These are phyloP conservation scores for Danio kyathit DNA, from an alignment of 2,797 vertebrate genomes.

Conservation along the genomic window DNA sequence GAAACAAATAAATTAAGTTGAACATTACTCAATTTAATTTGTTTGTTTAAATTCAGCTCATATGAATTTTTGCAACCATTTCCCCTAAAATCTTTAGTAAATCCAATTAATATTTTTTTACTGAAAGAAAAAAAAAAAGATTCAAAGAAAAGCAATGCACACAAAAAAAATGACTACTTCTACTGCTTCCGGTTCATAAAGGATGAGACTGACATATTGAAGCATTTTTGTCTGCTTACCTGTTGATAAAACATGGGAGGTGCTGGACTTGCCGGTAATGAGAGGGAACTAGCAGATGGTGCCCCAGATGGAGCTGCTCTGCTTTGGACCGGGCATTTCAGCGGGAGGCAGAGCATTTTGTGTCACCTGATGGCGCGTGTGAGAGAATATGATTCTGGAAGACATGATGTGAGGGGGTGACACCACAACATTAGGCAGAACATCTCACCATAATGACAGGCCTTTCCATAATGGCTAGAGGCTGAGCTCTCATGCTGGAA, in stretches of 20 bases:
- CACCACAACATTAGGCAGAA: conserved; percentile 16
- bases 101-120: too few species aligned
- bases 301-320: conserved; percentile 29
- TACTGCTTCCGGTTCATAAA: not conserved
- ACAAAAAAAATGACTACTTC: not conserved
- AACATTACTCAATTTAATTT: too few species aligned
- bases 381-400: conserved; percentile 18
- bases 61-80: too few species aligned
- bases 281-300: conserved; percentile 37
- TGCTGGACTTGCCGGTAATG: conserved; percentile 23
- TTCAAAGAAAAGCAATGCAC: not conserved
- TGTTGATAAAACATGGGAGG: not conserved
- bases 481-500: conserved; percentile 39
- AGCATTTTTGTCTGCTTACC: conserved; percentile 15
- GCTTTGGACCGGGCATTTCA: conserved; percentile 24
- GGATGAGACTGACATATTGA: not conserved
- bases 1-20: too few species aligned
- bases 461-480: conserved; percentile 49
- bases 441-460: conserved; percentile 44
- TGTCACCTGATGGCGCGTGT: conserved; percentile 19
- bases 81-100: too few species aligned
- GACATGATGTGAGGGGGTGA: not conserved
- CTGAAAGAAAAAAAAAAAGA: too few species aligned
- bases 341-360: conserved; percentile 19
- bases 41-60: too few species aligned